A percentile compares a stretch with the other conserved stretches of the same genome.
Evolutionary conservation across 2,888 invertebrate species (phyloP).

Genomic region (Phyllotreta cruciferae): DNA sequence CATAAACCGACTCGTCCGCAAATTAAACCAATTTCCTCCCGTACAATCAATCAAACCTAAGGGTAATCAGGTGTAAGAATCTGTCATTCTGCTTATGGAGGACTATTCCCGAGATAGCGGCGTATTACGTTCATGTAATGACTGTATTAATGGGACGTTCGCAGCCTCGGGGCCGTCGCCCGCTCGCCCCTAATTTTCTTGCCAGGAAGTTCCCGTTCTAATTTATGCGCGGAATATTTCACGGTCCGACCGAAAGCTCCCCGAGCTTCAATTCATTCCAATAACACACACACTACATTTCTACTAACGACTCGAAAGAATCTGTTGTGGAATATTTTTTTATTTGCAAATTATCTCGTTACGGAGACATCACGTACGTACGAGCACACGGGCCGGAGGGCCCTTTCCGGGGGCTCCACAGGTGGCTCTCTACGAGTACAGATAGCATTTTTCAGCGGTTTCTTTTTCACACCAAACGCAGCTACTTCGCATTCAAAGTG

Average conservation of each 20-base stretch:
- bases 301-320: slow-evolving; percentile 23
- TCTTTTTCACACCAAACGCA: slow-evolving; percentile 47
- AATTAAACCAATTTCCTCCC: slow-evolving; percentile 53
- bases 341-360: slow-evolving; percentile 59
- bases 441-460: slow-evolving; percentile 58
- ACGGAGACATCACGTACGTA: slow-evolving; percentile 43
- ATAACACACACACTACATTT: slow-evolving; percentile 5
- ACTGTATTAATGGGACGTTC: slow-evolving; percentile 56
- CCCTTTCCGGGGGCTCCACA: slow-evolving; percentile 48
- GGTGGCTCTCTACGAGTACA: slow-evolving; percentile 52
- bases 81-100: slow-evolving; percentile 51
- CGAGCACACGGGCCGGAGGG: slow-evolving; percentile 36
- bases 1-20: slow-evolving; percentile 28
- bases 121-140: slow-evolving; percentile 50
- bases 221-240: slow-evolving; percentile 60
- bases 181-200: slow-evolving; percentile 57
- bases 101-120: slow-evolving; percentile 39
- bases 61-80: slow-evolving; percentile 56
- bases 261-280: too few relatives aligned
- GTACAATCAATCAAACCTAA: slow-evolving; percentile 55
- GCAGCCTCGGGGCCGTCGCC: slow-evolving; percentile 33
- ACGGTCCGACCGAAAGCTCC: slow-evolving; percentile 49
- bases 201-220: slow-evolving; percentile 55
- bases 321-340: too few relatives aligned
- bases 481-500: slow-evolving; percentile 48